Conservation (phyloP, 1,140 invertebrate species). For the Yoshiicerus persimilis region DNA sequence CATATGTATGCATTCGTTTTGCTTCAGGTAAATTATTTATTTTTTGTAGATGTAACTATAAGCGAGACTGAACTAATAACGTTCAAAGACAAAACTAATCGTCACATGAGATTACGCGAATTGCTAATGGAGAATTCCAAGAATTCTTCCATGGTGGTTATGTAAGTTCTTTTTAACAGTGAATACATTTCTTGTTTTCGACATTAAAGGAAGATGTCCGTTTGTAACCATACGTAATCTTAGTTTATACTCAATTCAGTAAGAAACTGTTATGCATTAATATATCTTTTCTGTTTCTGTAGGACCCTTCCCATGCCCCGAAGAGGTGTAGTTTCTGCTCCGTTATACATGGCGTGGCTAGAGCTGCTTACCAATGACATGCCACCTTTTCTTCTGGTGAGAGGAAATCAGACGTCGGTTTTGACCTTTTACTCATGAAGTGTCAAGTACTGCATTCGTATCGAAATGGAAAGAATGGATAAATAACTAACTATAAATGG, state of each 20-base stretch:
- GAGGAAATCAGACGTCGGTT: slow-evolving; percentile 66
- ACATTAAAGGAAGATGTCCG: neutral
- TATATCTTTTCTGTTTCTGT: neutral
- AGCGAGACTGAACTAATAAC: slow-evolving; percentile 79
- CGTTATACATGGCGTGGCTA: slow-evolving; percentile 66
- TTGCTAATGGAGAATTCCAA: slow-evolving; percentile 80
- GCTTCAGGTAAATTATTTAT: slow-evolving; percentile 50
- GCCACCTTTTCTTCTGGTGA: slow-evolving; percentile 63
- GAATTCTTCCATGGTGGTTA: slow-evolving; percentile 83
- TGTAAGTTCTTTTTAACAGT: slow-evolving; percentile 63
- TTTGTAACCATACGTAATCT: neutral
- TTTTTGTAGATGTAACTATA: slow-evolving; percentile 62
- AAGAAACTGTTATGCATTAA: neutral
- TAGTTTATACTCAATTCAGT: neutral
- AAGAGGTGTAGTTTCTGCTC: slow-evolving; percentile 56
- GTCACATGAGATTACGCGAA: slow-evolving; percentile 85
- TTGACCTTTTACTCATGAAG: slow-evolving; percentile 66
- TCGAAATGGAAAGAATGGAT: too few species aligned
- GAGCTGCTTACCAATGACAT: slow-evolving; percentile 62
- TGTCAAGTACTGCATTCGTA: neutral
- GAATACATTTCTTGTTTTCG: neutral
- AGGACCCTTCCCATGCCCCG: slow-evolving; percentile 40
- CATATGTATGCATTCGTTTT: slow-evolving; percentile 54
- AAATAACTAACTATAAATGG: too few species aligned
- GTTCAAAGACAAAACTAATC: slow-evolving; percentile 85